Base-by-base conservation (phyloP, 2,113 vertebrate genomes). In the Tonatia bakeri region DNA sequence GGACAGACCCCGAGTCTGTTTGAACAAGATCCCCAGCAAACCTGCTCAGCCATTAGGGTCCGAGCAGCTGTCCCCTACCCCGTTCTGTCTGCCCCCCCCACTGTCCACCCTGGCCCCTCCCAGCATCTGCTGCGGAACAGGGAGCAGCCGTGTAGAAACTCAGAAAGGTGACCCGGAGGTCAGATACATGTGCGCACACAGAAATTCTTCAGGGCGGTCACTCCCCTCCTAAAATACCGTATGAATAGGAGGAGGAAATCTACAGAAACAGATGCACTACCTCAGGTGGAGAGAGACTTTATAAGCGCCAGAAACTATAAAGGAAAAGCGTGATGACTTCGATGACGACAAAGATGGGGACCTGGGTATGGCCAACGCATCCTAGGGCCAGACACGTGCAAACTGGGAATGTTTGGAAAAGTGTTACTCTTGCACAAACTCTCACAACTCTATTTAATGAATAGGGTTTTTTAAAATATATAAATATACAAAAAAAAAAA, bases 91-190 rank as follows among this genome's bases (percentile, higher is more conserved):
- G 5, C 64, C 64, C 64, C 24, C 4, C 6, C 31, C 14, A 19
- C 61, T 38, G 33, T 26, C 77, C 5, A 3, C 47, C 0, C 1
- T 33, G 9, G 14, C 36, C 12, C 17, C 45, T 11, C 7, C 13
- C 16, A 4, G n/a, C 15, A 26, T 20, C 22, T 4, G 16, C 14
- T 19, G 28, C n/a, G 43, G 45, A 16, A 59, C 45, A 40, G 40
- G 70, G 7, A 54, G 40, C 6, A 1, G 22, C 10, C 45, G 20
- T 61, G 15, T 36, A 31, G 43, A 45, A 70, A 65, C 85, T 59
- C 33, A 40, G 56, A n/a, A 80, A 45, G 36, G 64, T 33, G 10
- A 76, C 28, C 11, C 17, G 0, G 26, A 54, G 38, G 22, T 40
- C 38, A 24, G 20, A n/a, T 16, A 36, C 67, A 33, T 1, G 52